Conservation (phyloP, 2,113 vertebrate genomes). For the Pygoscelis antarcticus region DNA sequence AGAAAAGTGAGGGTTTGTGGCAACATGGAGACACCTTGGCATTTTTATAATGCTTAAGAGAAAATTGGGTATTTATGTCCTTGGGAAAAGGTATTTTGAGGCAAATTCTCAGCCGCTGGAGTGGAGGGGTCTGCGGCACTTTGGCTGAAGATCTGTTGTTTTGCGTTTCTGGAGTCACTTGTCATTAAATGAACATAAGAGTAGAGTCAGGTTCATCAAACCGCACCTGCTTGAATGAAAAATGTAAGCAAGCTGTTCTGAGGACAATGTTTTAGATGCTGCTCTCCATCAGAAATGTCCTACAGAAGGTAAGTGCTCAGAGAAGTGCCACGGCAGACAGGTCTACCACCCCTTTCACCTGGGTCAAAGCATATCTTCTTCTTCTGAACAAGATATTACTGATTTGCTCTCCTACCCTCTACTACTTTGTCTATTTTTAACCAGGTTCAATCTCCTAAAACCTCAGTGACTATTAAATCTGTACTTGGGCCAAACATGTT, state of each 20-base stretch:
- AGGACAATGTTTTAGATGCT: not conserved
- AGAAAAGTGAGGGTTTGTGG: not conserved
- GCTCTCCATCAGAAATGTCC: not conserved
- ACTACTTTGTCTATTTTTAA: not conserved
- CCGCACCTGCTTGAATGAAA: not conserved
- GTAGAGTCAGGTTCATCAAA: not conserved
- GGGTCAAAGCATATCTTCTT: not conserved
- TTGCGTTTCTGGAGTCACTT: not conserved
- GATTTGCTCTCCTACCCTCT: not conserved
- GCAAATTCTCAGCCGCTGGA: not conserved
- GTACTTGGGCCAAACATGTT: not conserved
- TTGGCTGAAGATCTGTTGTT: not conserved
- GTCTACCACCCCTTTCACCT: not conserved
- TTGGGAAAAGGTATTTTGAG: not conserved
- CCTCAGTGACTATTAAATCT: not conserved
- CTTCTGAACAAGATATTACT: not conserved
- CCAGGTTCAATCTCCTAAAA: not conserved
- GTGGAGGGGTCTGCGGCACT: not conserved
- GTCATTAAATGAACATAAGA: not conserved
- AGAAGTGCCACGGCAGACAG: rapidly evolving
- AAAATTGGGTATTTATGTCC: not conserved
- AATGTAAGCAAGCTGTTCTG: not conserved
- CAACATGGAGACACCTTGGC: not conserved
- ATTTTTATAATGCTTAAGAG: not conserved
- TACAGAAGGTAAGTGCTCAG: not conserved